A percentile compares a stretch with the other conserved stretches of the same genome.
Conservation (phyloP, 2,888 invertebrate genomes). For the Caprella mutica region DNA sequence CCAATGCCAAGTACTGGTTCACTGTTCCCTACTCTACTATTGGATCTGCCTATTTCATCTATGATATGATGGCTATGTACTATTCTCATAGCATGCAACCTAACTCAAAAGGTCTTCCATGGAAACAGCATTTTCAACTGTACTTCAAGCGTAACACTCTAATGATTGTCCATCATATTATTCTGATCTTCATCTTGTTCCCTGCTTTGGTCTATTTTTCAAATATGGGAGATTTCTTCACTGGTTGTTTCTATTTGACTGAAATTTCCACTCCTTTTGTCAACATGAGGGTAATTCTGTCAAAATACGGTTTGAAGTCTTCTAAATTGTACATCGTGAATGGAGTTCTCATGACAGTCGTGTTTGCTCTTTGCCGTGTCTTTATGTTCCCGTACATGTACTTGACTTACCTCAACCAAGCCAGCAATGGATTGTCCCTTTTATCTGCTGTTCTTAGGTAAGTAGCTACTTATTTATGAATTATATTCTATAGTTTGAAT, state of each 20-base stretch:
- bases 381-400: constrained; percentile 54
- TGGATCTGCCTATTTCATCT: constrained; percentile 31
- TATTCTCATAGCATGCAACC: constrained; percentile 1
- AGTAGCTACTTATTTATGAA: too few relatives aligned
- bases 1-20: constrained; percentile 14
- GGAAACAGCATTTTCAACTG: background rate
- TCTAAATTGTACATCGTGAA: constrained; percentile 55
- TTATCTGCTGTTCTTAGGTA: background rate
- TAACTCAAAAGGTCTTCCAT: background rate
- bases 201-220: constrained; percentile 28
- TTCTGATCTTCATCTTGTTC: constrained; percentile 21
- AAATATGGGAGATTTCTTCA: constrained; percentile 60
- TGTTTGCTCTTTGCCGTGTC: constrained; percentile 62
- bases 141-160: constrained; percentile 20
- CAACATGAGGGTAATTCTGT: constrained; percentile 54
- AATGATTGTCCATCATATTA: constrained; percentile 30
- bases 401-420: constrained; percentile 26
- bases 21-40: constrained; percentile 28
- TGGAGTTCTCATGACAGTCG: constrained; percentile 59
- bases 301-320: constrained; percentile 50
- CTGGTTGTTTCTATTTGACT: constrained; percentile 69
- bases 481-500: too few relatives aligned
- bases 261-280: constrained; percentile 73
- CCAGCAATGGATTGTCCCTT: constrained; percentile 8
- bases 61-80: constrained; percentile 32